These are phyloP conservation scores for Cryptosula pallasiana DNA, from an alignment of 2,888 invertebrate genomes.

Conservation along the genomic window DNA sequence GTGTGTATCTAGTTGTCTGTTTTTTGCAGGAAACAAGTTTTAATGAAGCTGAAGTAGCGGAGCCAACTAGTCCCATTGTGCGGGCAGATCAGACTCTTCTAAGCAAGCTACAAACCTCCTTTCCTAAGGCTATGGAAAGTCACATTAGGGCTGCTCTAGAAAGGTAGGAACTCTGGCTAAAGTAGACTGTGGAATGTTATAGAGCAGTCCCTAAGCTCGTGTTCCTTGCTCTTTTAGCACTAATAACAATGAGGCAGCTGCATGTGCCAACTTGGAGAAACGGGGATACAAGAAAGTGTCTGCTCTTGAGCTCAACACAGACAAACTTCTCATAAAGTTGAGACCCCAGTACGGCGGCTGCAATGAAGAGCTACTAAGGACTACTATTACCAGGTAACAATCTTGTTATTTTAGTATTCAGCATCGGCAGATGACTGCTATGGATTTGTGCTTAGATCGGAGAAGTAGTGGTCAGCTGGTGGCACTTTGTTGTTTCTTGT, in stretches of 20 bases:
- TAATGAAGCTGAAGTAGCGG: not conserved
- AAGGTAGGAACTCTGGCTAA: no score
- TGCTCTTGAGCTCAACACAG: not conserved
- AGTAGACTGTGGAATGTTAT: no score
- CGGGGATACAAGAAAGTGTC: slow-evolving; percentile 9
- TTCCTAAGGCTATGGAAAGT: not conserved
- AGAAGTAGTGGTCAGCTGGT: no score
- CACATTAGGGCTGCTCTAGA: slow-evolving; percentile 6
- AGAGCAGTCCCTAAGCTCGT: no score
- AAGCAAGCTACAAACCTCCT: not conserved
- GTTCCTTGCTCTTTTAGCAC: no score
- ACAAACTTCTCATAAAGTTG: not conserved
- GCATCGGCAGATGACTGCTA: no score
- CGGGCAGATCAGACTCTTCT: not conserved
- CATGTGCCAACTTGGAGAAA: not conserved
- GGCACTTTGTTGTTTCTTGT: no score
- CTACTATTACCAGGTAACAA: slow-evolving; percentile 17
- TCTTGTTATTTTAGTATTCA: no score
- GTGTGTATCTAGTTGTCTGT: not conserved
- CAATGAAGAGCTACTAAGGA: not conserved
- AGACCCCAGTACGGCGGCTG: not conserved
- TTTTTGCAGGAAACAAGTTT: slow-evolving; percentile 19
- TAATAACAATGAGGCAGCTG: not conserved
- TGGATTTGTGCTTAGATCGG: no score
- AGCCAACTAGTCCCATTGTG: not conserved